Percentiles rank a stretch among this genome's conserved stretches.
These are phyloP conservation scores for Noctua pronuba DNA, from an alignment of 2,888 invertebrate genomes.

Conservation along the genomic window DNA sequence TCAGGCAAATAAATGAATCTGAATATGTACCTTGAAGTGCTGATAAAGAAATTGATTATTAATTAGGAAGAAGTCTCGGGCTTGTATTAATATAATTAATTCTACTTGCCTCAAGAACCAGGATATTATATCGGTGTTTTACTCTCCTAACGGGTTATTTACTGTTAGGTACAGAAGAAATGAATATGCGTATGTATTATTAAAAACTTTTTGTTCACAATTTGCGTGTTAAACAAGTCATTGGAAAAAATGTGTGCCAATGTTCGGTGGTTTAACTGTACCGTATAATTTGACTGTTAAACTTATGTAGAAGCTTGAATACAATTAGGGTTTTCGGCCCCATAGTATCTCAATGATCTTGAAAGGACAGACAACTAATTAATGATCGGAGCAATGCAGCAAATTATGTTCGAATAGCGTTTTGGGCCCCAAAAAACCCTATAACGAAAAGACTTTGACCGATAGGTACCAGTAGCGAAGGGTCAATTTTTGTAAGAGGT, in stretches of 20 bases:
- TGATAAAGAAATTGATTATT: background rate
- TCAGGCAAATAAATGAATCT: too few relatives aligned
- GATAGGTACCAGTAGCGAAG: too few relatives aligned
- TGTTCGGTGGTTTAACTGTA: constrained; percentile 1
- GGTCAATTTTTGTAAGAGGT: too few relatives aligned
- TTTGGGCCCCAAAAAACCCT: background rate
- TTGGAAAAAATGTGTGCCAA: constrained; percentile 26
- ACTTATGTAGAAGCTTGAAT: background rate
- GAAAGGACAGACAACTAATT: background rate
- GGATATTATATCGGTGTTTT: constrained; percentile 16
- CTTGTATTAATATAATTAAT: background rate
- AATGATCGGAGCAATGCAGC: background rate
- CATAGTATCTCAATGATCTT: background rate
- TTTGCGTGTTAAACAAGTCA: constrained; percentile 18
- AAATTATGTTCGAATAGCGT: background rate
- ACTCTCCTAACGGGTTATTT: constrained; percentile 33
- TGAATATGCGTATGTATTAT: constrained; percentile 16
- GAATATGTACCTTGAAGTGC: background rate
- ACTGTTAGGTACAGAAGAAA: constrained; percentile 42
- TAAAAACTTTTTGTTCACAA: constrained; percentile 23
- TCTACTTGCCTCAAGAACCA: constrained; percentile 15
- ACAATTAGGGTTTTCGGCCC: background rate
- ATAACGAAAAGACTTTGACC: too few relatives aligned
- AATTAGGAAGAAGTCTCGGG: background rate
- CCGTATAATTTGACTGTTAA: constrained; percentile 10